A percentile compares a stretch with the other conserved stretches of the same genome.
phyloP scores from a whole-genome alignment of 2,797 vertebrate species.

The Threskiornis aethiopicus region DNA sequence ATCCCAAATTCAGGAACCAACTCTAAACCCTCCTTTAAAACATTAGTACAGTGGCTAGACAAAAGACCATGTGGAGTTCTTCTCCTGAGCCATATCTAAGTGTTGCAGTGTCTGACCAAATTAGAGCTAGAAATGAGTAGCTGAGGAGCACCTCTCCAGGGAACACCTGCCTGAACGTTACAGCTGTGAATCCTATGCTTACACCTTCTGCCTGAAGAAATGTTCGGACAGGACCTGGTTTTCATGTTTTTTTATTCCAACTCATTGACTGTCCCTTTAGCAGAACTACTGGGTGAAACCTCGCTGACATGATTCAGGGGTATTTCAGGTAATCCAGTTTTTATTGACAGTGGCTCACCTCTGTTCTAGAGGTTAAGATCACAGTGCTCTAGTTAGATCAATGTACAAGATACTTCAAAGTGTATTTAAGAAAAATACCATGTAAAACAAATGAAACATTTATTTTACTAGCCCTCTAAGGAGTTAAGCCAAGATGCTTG shows the following conservation, averaged over 20 bases:
- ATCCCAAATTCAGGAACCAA: background rate
- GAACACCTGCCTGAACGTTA: background rate
- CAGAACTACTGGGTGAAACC: background rate
- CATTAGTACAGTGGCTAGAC: background rate
- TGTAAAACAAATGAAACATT: conserved; percentile 52
- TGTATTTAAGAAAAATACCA: conserved; percentile 34
- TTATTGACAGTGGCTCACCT: background rate
- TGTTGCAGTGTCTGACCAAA: background rate
- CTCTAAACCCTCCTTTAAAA: background rate
- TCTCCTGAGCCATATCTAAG: background rate
- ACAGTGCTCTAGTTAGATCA: background rate
- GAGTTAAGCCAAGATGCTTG: background rate
- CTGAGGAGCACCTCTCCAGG: background rate
- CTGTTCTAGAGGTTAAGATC: background rate
- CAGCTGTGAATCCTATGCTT: background rate
- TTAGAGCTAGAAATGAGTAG: background rate
- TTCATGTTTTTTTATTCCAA: background rate
- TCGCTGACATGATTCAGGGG: background rate
- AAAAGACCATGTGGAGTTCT: background rate
- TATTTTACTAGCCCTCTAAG: conserved; percentile 8
- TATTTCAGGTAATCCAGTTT: conserved; percentile 8
- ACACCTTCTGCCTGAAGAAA: background rate
- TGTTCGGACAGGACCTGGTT: background rate
- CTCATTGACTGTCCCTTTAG: background rate
- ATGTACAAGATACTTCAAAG: conserved; percentile 21